Percentiles rank a stretch among this genome's conserved stretches.
Evolutionary conservation across 2,888 invertebrate genomes (phyloP).

Genomic region (Orchestes rusci): DNA sequence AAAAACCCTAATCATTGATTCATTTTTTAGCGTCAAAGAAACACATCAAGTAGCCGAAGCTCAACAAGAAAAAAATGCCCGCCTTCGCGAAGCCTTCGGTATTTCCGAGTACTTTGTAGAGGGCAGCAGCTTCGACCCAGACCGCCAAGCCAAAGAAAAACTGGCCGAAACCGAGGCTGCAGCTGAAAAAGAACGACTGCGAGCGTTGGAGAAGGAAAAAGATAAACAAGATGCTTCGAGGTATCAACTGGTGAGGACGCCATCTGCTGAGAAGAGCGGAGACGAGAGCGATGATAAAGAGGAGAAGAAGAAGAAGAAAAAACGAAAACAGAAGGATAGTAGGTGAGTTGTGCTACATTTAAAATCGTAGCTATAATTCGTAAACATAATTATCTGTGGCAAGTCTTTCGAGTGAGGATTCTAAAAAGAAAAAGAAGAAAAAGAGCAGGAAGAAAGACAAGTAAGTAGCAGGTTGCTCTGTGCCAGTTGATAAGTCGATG

Average conservation of each 20-base stretch:
- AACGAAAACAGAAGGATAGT: constrained; percentile 63
- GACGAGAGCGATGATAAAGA: constrained; percentile 15
- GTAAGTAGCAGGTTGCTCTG: constrained; percentile 46
- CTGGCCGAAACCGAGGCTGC: constrained; percentile 47
- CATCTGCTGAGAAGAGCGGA: constrained; percentile 52
- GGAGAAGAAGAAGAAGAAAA: constrained; percentile 53
- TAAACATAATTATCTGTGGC: background rate
- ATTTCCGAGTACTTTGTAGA: constrained; percentile 91
- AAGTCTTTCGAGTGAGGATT: constrained; percentile 65
- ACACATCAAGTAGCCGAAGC: constrained; percentile 96
- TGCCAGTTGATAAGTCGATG: constrained; percentile 10
- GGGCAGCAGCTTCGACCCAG: constrained; percentile 85
- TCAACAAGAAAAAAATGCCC: constrained; percentile 91
- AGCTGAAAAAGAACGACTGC: constrained; percentile 39
- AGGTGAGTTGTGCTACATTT: constrained; percentile 1
- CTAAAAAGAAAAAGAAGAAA: constrained; percentile 76
- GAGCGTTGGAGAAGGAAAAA: constrained; percentile 44
- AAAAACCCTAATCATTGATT: too few species aligned
- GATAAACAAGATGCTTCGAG: constrained; percentile 46
- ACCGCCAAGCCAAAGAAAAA: constrained; percentile 57
- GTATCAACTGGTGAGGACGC: constrained; percentile 71
- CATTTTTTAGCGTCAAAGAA: constrained; percentile 75
- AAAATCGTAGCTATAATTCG: background rate
- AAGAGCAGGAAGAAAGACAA: constrained; percentile 70
- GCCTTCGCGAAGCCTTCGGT: constrained; percentile 88